These are phyloP conservation scores for Sphenodon punctatus DNA, from an alignment of 2,797 vertebrate species.

Conservation along the genomic window DNA sequence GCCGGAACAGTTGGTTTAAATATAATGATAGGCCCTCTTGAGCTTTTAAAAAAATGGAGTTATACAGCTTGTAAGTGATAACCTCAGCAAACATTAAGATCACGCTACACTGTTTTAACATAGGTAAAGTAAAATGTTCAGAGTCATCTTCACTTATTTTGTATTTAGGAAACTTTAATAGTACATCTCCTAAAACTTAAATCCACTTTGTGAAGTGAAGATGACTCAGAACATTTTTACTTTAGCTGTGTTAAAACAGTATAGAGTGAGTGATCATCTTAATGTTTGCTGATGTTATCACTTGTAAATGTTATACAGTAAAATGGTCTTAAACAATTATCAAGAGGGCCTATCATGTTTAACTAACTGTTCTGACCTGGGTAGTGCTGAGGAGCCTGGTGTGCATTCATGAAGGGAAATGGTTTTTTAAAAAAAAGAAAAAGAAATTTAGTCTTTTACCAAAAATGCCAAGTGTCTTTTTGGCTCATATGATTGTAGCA, in stretches of 20 bases:
- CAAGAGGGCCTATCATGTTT: not conserved
- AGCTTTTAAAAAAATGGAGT: not conserved
- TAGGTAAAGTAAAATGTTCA: not conserved
- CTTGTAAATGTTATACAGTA: not conserved
- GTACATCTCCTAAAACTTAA: not conserved
- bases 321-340: not conserved
- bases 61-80: not conserved
- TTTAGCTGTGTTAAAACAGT: not conserved
- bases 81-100: not conserved
- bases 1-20: too few relatives aligned
- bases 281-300: not conserved
- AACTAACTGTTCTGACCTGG: too few relatives aligned
- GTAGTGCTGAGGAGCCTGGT: too few relatives aligned
- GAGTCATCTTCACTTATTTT: not conserved
- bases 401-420: too few relatives aligned
- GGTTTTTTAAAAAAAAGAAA: too few relatives aligned
- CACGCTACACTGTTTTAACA: not conserved
- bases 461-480: too few relatives aligned
- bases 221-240: not conserved
- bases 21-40: not conserved
- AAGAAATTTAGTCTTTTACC: too few relatives aligned
- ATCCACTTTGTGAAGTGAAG: rapidly evolving
- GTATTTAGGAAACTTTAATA: too few relatives aligned
- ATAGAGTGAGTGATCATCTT: not conserved
- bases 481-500: too few relatives aligned